Evolutionary conservation across 2,888 invertebrate genomes (phyloP).

Genomic region (Acrobasis repandana): DNA sequence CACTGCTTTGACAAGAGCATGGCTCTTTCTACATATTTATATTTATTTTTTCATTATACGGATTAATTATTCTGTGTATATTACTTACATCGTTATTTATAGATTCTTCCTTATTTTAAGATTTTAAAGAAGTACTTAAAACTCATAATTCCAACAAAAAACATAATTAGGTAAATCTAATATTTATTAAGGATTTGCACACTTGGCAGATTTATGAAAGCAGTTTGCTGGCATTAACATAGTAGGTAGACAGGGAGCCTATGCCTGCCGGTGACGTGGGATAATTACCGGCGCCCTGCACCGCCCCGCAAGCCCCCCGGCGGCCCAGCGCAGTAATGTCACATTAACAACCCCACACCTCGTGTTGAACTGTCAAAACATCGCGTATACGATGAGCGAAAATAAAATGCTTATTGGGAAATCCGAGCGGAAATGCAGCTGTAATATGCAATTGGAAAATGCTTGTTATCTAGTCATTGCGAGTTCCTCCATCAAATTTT

Average conservation of each 20-base stretch:
- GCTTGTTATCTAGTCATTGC: neutral
- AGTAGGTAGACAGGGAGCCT: conserved; percentile 66
- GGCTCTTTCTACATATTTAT: too few relatives aligned
- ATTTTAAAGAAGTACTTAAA: too few relatives aligned
- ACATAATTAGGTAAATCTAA: neutral
- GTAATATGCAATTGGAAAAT: neutral
- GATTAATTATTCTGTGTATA: too few relatives aligned
- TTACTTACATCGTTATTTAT: too few relatives aligned
- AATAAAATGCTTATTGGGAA: conserved; percentile 20
- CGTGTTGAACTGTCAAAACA: conserved; percentile 76
- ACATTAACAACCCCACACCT: conserved; percentile 76
- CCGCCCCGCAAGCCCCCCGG: conserved; percentile 34
- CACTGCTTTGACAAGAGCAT: too few relatives aligned
- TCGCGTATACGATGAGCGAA: conserved; percentile 30
- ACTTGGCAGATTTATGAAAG: conserved; percentile 46
- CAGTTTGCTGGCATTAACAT: conserved; percentile 49
- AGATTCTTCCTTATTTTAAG: too few relatives aligned
- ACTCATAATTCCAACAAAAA: neutral
- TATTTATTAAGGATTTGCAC: conserved; percentile 6
- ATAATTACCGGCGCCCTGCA: conserved; percentile 72
- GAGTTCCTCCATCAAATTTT: neutral
- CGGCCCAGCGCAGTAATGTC: conserved; percentile 62
- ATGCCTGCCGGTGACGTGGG: conserved; percentile 78
- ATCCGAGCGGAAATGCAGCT: neutral
- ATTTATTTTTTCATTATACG: too few relatives aligned